These are phyloP conservation scores for Artemia sinica DNA, from an alignment of 2,888 invertebrate genomes.

Conservation along the genomic window DNA sequence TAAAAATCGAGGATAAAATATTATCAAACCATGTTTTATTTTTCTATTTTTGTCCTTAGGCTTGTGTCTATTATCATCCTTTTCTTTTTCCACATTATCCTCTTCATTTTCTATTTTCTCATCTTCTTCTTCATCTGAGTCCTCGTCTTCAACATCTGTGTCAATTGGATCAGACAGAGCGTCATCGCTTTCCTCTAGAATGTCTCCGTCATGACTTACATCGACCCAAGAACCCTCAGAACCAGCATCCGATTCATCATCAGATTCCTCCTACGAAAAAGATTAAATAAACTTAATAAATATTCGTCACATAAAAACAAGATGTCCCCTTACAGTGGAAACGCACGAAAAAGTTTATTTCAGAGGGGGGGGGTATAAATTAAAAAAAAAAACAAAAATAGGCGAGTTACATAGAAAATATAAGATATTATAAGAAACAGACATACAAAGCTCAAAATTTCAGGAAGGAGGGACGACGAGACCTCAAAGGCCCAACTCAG, in stretches of 20 bases:
- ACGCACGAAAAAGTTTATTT: neutral
- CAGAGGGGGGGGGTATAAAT: neutral
- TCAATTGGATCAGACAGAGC: conserved; percentile 11
- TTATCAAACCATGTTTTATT: conserved; percentile 18
- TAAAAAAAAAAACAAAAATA: conserved; percentile 11
- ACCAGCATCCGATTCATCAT: conserved; percentile 24
- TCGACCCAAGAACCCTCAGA: conserved; percentile 38
- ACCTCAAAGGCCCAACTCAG: too few relatives aligned
- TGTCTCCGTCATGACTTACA: conserved; percentile 33
- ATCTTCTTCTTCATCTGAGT: conserved; percentile 31
- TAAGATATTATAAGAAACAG: conserved; percentile 28
- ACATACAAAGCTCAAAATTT: neutral
- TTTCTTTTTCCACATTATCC: conserved; percentile 28
- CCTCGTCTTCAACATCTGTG: conserved; percentile 41
- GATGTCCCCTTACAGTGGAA: too few relatives aligned
- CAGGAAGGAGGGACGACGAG: too few relatives aligned
- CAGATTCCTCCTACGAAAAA: conserved; percentile 28
- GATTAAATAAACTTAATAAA: too few relatives aligned
- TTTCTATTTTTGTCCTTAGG: conserved; percentile 22
- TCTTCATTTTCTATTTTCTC: conserved; percentile 22
- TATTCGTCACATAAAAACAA: too few relatives aligned
- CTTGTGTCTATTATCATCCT: conserved; percentile 26
- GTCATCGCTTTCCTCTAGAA: conserved; percentile 31
- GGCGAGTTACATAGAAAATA: neutral
- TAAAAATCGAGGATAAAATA: too few relatives aligned